Evolutionary conservation across 2,797 vertebrate genomes (phyloP), one percentile per base, ranked within the genome.

Genomic region (Argentina silus): DNA sequence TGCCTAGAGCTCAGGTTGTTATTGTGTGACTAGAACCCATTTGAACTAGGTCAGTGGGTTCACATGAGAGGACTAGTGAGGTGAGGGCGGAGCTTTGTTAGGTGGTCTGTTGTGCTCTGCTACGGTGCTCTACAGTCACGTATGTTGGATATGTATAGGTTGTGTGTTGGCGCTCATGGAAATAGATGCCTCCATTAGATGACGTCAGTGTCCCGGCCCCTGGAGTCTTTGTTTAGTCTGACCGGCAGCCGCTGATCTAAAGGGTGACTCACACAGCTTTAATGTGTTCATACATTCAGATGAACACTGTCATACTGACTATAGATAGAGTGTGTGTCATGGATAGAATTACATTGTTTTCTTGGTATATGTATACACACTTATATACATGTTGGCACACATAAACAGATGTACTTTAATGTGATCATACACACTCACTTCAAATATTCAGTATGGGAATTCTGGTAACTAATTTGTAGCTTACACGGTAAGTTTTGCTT

Each of bases 151-250:
- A 21, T 15, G 47, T 56, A 69, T 44, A 69, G 50, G 66, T 17
- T 56, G 47, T 74, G 69, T 72, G 77, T 69, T 51, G 62, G 63
- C 70, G 50, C 42, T 80, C 27, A 2, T 57, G 36, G 53, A 42
- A 7, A 47, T 73, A 27, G 10, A 62, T 42, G 53, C 36, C 68
- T 60, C 62, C 5, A 27, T 44, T 15, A 5, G 6, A n/a, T 87
- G 74, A 84, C 77, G 68, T 79, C 78, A 85, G 45, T 47, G 56
- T 62, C 67, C 47, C 23, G 77, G 62, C 17, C 21, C 19, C 47
- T 50, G 50, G 17, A n/a, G 2, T 19, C 59, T 70, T 1, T 84
- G 85, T 87, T 86, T 84, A 83, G 84, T 84, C 84, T 85, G 57
- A 17, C 12, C 23, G 15, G 6, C 59, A 11, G 15, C 14, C 7